Percentiles rank a stretch among this genome's conserved stretches.
Evolutionary conservation across 2,888 invertebrate genomes (phyloP).

Genomic region (Nymphalis urticae): DNA sequence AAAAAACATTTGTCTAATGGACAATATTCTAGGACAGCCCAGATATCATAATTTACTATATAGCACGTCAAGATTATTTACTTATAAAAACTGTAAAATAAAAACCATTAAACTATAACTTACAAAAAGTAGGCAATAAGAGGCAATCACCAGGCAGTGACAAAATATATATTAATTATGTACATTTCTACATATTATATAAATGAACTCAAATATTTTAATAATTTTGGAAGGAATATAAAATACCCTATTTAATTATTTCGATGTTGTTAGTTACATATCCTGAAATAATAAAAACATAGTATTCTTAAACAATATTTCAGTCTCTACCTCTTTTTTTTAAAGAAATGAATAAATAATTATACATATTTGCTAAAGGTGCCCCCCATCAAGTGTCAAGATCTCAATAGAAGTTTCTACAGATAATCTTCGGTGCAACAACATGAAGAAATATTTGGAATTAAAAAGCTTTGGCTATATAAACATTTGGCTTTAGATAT

Average conservation of each 20-base stretch:
- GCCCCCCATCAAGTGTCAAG: not conserved
- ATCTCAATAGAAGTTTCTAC: not conserved
- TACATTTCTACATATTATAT: slow-evolving; percentile 2
- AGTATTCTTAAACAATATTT: slow-evolving; percentile 7
- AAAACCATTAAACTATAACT: slow-evolving; percentile 7
- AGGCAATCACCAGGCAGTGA: slow-evolving; percentile 13
- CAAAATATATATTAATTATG: slow-evolving; percentile 5
- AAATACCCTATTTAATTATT: slow-evolving; percentile 19
- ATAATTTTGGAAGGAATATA: slow-evolving; percentile 23
- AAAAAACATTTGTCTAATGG: not conserved
- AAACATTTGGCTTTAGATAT: slow-evolving; percentile 19
- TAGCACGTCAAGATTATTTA: too few relatives aligned
- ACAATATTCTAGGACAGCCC: not conserved
- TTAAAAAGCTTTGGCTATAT: slow-evolving; percentile 14
- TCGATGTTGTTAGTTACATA: slow-evolving; percentile 18
- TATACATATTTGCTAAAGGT: not conserved
- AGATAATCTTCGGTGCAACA: not conserved
- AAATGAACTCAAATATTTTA: not conserved
- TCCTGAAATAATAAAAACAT: slow-evolving; percentile 3
- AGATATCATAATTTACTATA: slow-evolving; percentile 1
- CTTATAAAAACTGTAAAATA: too few relatives aligned
- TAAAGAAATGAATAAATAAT: slow-evolving; percentile 1
- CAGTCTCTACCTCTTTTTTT: slow-evolving; percentile 10
- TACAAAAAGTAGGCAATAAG: slow-evolving; percentile 19
- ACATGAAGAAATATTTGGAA: slow-evolving; percentile 10